Evolutionary conservation across 1,140 invertebrate species (phyloP), one percentile per base, ranked within the genome.

Genomic region (Lordiphosa stackelbergi): DNA sequence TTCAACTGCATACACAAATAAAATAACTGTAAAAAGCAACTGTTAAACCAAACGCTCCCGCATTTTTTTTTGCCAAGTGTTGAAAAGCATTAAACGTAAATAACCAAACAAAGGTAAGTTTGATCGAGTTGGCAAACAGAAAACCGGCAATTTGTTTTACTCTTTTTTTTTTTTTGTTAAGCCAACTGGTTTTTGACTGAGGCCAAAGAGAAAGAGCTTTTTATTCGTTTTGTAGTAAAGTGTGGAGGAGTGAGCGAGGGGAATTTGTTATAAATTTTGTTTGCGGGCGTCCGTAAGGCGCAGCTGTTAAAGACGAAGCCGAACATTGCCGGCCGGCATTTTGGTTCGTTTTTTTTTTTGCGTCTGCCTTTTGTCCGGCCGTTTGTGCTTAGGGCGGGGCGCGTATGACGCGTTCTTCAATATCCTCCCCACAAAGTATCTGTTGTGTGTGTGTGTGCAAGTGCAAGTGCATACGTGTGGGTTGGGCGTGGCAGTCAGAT

Each of bases 251-350:
- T 22, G 22, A 22, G 22, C 11, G 22, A 9, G 28, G 42, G 11
- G 22, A 28, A 46, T 31, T 46, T 46, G 24, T 46, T 46, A 31
- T 31, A 46, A 46, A 31, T 31, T 46, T 46, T 13, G 24, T 13
- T 46, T 46, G 24, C 12, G 24, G 24, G 43, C 31, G 31, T 31
- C 24, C 43, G 43, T 46, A 24, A 46, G 24, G 43, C 31, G 12
- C 24, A 34, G 43, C 24, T 11, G 24, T 46, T 8, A 13, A 16
- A 40, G 16, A 13, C 12, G 6, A 42, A 19, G 19, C 13, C 12
- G 12, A 41, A 19, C 24, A 46, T 13, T 16, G 47, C 47, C 47
- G 47, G 47, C 47, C 47, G 47, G 47, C 47, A 49, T 49, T 49
- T 49, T 37, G 28, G 28, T 13, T 49, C 13, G 3, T 13, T 49